Percentiles rank a stretch among this genome's conserved stretches.
Conservation (phyloP, 2,888 invertebrate genomes). For the Mellilla xanthometata region DNA sequence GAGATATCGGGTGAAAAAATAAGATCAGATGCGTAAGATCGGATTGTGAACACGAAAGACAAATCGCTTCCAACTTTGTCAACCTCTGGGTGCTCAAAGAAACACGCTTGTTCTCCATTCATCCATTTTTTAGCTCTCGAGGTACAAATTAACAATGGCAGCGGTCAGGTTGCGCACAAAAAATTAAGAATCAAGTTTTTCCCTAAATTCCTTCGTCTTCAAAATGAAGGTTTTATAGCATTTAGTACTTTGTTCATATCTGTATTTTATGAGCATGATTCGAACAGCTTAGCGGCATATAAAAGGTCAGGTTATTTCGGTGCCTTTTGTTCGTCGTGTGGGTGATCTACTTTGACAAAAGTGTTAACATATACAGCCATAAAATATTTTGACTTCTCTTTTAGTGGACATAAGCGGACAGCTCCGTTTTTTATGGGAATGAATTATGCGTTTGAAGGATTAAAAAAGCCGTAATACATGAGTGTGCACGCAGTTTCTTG, state of each 20-base stretch:
- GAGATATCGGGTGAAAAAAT: slow-evolving; percentile 69
- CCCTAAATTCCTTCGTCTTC: slow-evolving; percentile 53
- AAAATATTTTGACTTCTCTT: slow-evolving; percentile 81
- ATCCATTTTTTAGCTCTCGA: slow-evolving; percentile 67
- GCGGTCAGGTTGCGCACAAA: slow-evolving; percentile 72
- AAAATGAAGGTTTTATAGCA: slow-evolving; percentile 66
- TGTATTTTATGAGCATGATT: slow-evolving; percentile 69
- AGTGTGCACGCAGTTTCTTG: too few relatives aligned
- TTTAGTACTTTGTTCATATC: slow-evolving; percentile 71
- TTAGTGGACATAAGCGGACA: slow-evolving; percentile 58
- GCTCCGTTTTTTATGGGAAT: slow-evolving; percentile 36
- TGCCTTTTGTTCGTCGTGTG: slow-evolving; percentile 63
- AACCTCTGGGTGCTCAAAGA: slow-evolving; percentile 65
- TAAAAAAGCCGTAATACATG: too few relatives aligned
- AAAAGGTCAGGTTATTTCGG: slow-evolving; percentile 71
- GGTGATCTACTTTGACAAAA: slow-evolving; percentile 75
- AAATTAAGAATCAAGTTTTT: slow-evolving; percentile 57
- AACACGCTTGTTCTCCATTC: slow-evolving; percentile 58
- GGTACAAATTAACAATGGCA: slow-evolving; percentile 72
- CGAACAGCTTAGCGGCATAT: slow-evolving; percentile 56
- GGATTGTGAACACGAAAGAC: slow-evolving; percentile 70
- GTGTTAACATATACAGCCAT: slow-evolving; percentile 76
- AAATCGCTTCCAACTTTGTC: slow-evolving; percentile 73
- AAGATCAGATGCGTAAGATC: slow-evolving; percentile 61
- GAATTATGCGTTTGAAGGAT: slow-evolving; percentile 1